phyloP scores from a whole-genome alignment of 2,113 vertebrate genomes.

The Orientallactaga bullata region DNA sequence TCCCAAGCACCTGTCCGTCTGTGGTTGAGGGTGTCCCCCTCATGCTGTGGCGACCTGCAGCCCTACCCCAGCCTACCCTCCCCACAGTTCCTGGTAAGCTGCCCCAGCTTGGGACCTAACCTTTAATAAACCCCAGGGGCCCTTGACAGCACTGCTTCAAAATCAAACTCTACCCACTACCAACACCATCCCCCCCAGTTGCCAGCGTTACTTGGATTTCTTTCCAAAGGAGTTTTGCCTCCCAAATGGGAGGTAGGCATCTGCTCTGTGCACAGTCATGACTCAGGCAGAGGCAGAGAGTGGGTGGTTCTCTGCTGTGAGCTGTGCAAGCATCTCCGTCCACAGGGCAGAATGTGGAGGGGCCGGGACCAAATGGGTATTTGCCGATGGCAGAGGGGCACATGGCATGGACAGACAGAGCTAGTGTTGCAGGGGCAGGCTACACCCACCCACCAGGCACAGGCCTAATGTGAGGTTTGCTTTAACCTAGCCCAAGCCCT shows the following conservation, averaged over 20 bases:
- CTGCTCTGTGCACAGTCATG: background rate
- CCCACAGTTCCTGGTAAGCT: background rate
- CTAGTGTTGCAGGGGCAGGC: rapidly evolving
- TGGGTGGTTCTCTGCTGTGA: rapidly evolving
- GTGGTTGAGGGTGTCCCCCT: rapidly evolving
- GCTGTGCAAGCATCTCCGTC: rapidly evolving
- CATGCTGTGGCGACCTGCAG: no score
- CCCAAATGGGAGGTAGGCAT: rapidly evolving
- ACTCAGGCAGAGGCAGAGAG: rapidly evolving
- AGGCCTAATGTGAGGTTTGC: no score
- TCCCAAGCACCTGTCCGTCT: background rate
- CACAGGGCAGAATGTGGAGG: background rate
- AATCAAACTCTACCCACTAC: rapidly evolving
- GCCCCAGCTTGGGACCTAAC: background rate
- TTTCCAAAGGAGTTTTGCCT: background rate
- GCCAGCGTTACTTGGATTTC: background rate
- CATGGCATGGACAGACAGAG: rapidly evolving
- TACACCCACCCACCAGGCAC: background rate
- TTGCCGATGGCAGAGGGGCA: rapidly evolving
- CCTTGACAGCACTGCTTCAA: rapidly evolving
- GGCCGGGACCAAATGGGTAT: rapidly evolving
- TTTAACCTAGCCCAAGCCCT: background rate
- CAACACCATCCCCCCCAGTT: rapidly evolving
- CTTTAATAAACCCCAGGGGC: rapidly evolving
- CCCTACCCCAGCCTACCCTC: background rate